Percentiles rank a stretch among this genome's conserved stretches.
These are phyloP conservation scores for Mantis religiosa DNA, from an alignment of 2,888 invertebrate species.

Conservation along the genomic window DNA sequence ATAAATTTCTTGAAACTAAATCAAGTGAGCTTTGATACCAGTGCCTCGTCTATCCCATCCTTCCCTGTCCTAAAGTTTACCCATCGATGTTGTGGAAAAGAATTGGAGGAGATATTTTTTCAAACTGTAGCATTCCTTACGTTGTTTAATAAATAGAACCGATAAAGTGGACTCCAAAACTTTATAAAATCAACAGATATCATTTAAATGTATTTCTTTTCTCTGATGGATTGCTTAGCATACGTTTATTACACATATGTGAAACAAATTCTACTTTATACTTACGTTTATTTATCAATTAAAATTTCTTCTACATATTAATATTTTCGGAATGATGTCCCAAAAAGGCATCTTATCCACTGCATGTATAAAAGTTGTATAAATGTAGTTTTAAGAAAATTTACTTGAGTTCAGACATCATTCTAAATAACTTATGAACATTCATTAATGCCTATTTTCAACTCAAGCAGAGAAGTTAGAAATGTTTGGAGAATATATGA, in stretches of 20 bases:
- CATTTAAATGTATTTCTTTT: not conserved
- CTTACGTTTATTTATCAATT: not conserved
- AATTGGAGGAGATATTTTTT: not conserved
- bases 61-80: not conserved
- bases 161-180: not conserved
- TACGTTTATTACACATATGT: not conserved
- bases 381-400: not conserved
- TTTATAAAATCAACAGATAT: not conserved
- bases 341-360: not conserved
- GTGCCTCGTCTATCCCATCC: slow-evolving; percentile 16
- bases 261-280: not conserved
- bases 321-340: not conserved
- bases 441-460: not conserved
- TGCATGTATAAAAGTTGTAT: not conserved
- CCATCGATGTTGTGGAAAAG: not conserved
- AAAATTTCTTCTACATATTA: not conserved
- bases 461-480: not conserved
- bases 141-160: not conserved
- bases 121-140: not conserved
- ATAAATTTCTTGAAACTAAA: not conserved
- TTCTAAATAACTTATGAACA: not conserved
- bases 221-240: not conserved
- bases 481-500: not conserved
- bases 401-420: not conserved
- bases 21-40: slow-evolving; percentile 26